phyloP scores from a whole-genome alignment of 2,797 vertebrate genomes.

The Nyctibius grandis region DNA sequence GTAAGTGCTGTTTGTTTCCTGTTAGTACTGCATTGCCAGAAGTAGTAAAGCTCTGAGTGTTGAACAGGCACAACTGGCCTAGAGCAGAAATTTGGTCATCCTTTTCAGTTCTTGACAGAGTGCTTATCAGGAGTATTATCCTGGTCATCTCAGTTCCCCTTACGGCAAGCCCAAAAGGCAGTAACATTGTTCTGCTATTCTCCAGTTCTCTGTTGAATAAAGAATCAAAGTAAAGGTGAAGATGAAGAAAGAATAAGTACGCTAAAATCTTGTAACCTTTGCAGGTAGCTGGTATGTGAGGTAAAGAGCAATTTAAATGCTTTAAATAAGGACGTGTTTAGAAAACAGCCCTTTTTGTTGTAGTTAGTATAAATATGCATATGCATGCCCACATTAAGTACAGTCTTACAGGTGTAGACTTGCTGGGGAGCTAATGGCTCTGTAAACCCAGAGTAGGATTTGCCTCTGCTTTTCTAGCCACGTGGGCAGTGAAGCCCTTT shows the following conservation, averaged over 20 bases:
- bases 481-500: neutral
- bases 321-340: neutral
- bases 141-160: slow-evolving; percentile 19
- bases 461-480: neutral
- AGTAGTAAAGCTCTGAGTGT: neutral
- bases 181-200: neutral
- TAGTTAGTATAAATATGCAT: neutral
- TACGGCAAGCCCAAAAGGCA: neutral
- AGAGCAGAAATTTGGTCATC: neutral
- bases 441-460: neutral
- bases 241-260: neutral
- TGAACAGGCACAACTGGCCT: neutral
- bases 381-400: neutral
- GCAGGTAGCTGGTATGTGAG: neutral
- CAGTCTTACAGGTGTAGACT: neutral
- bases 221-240: neutral
- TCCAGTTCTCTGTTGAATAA: neutral
- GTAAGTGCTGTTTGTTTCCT: neutral
- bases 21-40: neutral
- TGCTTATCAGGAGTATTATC: neutral
- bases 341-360: neutral
- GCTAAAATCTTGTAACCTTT: neutral
- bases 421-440: neutral
- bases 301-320: neutral
- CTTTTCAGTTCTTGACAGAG: neutral